Percentiles rank a stretch among this genome's conserved stretches.
phyloP scores from a whole-genome alignment of 1,140 invertebrate genomes.

The Drosophila repletoides region DNA sequence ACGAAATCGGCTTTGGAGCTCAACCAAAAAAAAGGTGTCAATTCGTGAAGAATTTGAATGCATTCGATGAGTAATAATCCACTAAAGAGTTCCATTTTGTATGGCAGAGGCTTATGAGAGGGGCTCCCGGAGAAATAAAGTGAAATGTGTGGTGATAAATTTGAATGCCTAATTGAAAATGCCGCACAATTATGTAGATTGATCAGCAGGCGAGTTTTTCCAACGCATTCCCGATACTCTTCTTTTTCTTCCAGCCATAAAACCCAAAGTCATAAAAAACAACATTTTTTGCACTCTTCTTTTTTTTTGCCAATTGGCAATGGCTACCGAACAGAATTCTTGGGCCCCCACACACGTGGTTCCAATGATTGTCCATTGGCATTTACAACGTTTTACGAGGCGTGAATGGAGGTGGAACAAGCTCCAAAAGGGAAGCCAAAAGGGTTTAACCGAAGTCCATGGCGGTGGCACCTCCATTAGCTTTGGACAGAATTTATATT shows the following conservation, averaged over 20 bases:
- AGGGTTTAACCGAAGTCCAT: background rate
- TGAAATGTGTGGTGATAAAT: slow-evolving; percentile 55
- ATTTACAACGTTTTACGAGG: slow-evolving; percentile 55
- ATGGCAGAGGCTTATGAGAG: too few relatives aligned
- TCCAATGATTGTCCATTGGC: slow-evolving; percentile 22
- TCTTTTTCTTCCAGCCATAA: slow-evolving; percentile 12
- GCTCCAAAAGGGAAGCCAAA: background rate
- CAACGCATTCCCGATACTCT: slow-evolving; percentile 14
- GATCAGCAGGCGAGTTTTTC: slow-evolving; percentile 37
- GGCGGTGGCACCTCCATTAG: slow-evolving; percentile 59
- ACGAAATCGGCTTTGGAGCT: slow-evolving; percentile 69
- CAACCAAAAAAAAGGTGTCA: slow-evolving; percentile 62
- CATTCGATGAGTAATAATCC: slow-evolving; percentile 73
- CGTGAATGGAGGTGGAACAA: slow-evolving; percentile 8
- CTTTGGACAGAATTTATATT: slow-evolving; percentile 9
- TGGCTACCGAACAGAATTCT: slow-evolving; percentile 59
- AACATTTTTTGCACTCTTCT: too few relatives aligned
- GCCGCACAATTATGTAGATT: slow-evolving; percentile 60
- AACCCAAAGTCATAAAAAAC: slow-evolving; percentile 47
- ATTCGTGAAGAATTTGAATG: slow-evolving; percentile 73
- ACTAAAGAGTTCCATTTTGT: too few relatives aligned
- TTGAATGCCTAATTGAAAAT: slow-evolving; percentile 62
- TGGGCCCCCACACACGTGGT: slow-evolving; percentile 38
- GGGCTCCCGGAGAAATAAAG: background rate
- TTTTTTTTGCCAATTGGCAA: slow-evolving; percentile 32